phyloP scores from a whole-genome alignment of 2,888 invertebrate species.

The Apodemia mormo region DNA sequence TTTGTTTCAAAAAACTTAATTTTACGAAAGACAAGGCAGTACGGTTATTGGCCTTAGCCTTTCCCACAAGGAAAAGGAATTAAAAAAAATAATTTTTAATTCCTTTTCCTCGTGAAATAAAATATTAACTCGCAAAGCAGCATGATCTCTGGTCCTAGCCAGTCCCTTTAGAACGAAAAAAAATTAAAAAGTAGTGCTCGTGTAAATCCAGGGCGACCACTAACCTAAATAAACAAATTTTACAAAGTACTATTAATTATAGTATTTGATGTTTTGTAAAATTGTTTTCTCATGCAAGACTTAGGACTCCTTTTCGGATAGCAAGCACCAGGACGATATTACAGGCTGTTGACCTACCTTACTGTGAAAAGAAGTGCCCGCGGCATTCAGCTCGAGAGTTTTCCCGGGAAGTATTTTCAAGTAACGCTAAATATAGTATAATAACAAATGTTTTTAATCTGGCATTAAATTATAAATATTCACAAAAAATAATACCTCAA shows the following conservation, averaged over 20 bases:
- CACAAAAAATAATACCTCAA: too few species aligned
- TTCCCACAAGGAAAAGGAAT: neutral
- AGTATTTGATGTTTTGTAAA: conserved; percentile 1
- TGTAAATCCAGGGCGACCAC: neutral
- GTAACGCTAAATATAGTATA: neutral
- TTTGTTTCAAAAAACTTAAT: too few species aligned
- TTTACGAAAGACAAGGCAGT: neutral
- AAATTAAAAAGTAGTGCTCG: neutral
- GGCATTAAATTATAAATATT: too few species aligned
- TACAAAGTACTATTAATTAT: neutral
- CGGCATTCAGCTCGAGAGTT: conserved; percentile 9
- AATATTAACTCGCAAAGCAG: too few species aligned
- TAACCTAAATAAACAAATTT: neutral
- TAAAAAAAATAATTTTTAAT: neutral
- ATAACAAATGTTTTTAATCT: neutral
- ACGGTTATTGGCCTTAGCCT: neutral
- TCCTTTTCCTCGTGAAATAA: too few species aligned
- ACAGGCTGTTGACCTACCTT: conserved; percentile 21
- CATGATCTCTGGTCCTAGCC: too few species aligned
- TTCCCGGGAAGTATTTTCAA: neutral
- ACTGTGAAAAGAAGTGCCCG: conserved; percentile 13
- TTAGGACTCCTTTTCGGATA: conserved; percentile 5
- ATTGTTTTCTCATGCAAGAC: conserved; percentile 3
- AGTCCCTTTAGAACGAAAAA: too few species aligned
- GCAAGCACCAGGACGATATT: conserved; percentile 12